Conservation (phyloP, 2,113 vertebrate genomes). For the Leptosomus discolor region DNA sequence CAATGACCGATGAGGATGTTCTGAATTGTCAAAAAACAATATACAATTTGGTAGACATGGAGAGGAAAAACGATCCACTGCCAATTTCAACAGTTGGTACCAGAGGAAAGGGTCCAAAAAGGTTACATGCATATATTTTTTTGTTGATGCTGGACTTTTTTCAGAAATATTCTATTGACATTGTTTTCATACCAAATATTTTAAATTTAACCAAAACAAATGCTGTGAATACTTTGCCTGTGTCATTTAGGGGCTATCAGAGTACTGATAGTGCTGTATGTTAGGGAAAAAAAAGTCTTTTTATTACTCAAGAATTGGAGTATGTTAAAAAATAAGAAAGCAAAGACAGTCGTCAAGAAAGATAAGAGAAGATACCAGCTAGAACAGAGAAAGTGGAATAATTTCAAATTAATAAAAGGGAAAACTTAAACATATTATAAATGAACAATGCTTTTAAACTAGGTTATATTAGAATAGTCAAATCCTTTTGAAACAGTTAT, state of each 20-base stretch:
- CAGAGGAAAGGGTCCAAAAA: conserved; percentile 97
- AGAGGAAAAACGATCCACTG: conserved; percentile 97
- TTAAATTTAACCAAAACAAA: background rate
- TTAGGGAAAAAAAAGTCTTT: background rate
- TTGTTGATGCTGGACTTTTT: background rate
- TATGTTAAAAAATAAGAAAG: background rate
- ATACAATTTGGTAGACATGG: conserved; percentile 98
- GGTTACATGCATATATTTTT: conserved; percentile 69
- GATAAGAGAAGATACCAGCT: background rate
- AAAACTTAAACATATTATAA: background rate
- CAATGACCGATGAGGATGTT: conserved; percentile 92
- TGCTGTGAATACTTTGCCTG: background rate
- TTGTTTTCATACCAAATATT: background rate
- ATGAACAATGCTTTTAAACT: background rate
- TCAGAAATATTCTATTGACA: background rate
- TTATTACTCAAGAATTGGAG: background rate
- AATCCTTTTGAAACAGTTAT: background rate
- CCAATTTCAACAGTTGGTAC: conserved; percentile 98
- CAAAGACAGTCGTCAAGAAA: background rate
- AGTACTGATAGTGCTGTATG: background rate
- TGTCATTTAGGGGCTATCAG: background rate
- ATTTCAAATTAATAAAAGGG: background rate
- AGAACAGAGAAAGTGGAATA: background rate
- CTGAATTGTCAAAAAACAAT: conserved; percentile 97
- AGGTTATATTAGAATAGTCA: background rate